Evolutionary conservation across 2,888 invertebrate species (phyloP).

Genomic region (Caenorhabditis zanzibari): DNA sequence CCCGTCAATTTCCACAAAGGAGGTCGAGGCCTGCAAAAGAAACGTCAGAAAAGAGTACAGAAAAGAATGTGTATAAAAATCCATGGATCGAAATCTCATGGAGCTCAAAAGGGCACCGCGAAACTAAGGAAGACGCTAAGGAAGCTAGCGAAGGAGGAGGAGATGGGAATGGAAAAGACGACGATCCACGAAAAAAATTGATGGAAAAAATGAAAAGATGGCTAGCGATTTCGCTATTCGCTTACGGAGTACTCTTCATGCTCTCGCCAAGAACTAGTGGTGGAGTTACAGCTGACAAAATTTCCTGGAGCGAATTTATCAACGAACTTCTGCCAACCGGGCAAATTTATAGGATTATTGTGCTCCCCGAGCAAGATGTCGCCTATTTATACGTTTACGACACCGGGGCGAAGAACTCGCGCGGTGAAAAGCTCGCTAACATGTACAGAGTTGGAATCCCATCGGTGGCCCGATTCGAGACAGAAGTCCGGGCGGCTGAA

Average conservation of each 20-base stretch:
- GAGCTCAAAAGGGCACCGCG: slow-evolving; percentile 42
- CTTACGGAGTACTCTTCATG: slow-evolving; percentile 76
- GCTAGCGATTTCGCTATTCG: slow-evolving; percentile 75
- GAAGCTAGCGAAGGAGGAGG: slow-evolving; percentile 10
- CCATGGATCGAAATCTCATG: slow-evolving; percentile 46
- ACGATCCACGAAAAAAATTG: slow-evolving; percentile 61
- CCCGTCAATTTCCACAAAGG: slow-evolving; percentile 38
- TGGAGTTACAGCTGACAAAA: slow-evolving; percentile 44
- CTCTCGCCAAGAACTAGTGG: slow-evolving; percentile 55
- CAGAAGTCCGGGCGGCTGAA: slow-evolving; percentile 92
- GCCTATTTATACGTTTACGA: slow-evolving; percentile 67
- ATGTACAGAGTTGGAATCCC: slow-evolving; percentile 90
- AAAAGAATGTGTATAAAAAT: slow-evolving; percentile 14
- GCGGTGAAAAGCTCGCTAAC: slow-evolving; percentile 72
- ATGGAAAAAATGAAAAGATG: slow-evolving; percentile 71
- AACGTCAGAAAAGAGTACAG: background rate
- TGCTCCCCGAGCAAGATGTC: slow-evolving; percentile 77
- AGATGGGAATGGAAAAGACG: slow-evolving; percentile 38
- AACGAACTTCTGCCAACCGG: slow-evolving; percentile 95
- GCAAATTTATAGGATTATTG: slow-evolving; percentile 86
- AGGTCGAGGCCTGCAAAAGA: slow-evolving; percentile 5
- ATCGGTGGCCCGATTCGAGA: slow-evolving; percentile 92
- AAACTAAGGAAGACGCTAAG: slow-evolving; percentile 32
- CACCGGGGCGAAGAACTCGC: slow-evolving; percentile 73
- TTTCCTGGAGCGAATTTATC: slow-evolving; percentile 97